phyloP scores from a whole-genome alignment of 2,797 vertebrate genomes.

The Melanotaenia nigrans region DNA sequence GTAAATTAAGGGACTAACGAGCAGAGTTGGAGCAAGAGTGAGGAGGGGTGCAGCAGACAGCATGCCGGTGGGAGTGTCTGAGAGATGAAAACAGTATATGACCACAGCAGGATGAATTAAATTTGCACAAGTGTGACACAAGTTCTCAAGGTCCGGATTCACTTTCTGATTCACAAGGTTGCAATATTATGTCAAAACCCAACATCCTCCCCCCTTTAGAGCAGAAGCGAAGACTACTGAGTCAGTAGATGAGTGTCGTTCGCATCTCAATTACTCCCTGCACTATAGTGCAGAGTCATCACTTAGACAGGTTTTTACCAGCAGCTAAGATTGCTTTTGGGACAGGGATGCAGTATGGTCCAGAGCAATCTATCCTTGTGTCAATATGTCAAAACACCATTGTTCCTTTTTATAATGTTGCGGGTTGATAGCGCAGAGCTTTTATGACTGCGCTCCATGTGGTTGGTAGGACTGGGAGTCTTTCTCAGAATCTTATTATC shows the following conservation, averaged over 20 bases:
- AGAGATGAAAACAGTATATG: not conserved
- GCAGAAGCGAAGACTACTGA: conserved; percentile 57
- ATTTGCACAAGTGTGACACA: conserved; percentile 4
- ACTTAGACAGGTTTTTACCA: conserved; percentile 81
- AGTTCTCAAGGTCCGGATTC: conserved; percentile 23
- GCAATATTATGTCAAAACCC: conserved; percentile 57
- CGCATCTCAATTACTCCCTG: conserved; percentile 74
- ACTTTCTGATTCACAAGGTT: conserved; percentile 41
- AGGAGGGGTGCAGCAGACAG: not conserved
- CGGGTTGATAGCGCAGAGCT: conserved; percentile 69
- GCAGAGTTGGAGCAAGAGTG: not conserved
- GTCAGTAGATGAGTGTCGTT: conserved; percentile 64
- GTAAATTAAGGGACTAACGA: conserved; percentile 1
- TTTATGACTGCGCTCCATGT: conserved; percentile 61
- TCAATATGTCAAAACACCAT: conserved; percentile 80
- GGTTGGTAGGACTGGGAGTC: conserved; percentile 54
- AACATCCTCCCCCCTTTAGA: conserved; percentile 46
- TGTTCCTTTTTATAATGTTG: conserved; percentile 74
- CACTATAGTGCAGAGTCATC: conserved; percentile 71
- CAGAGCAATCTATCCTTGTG: conserved; percentile 85
- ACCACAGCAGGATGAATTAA: conserved; percentile 2
- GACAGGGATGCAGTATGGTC: conserved; percentile 84
- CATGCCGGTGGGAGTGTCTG: not conserved
- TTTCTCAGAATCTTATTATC: conserved; percentile 66
- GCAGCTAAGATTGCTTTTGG: conserved; percentile 85